phyloP scores from a whole-genome alignment of 2,888 invertebrate genomes.

The Diachrysia chrysitis region DNA sequence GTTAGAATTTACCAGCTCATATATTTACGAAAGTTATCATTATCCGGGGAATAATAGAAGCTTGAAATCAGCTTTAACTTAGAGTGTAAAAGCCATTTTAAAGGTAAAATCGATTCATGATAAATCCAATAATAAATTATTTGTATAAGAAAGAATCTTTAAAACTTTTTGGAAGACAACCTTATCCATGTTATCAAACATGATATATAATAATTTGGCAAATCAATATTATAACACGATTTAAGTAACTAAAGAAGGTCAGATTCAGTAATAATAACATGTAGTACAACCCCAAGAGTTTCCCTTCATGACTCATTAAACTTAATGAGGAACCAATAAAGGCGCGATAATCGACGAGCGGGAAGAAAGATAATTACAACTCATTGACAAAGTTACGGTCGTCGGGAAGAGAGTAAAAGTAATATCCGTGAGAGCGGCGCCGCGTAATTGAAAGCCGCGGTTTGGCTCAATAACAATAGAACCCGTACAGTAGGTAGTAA shows the following conservation, averaged over 20 bases:
- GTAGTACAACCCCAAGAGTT: background rate
- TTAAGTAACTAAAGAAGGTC: background rate
- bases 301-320: conserved; percentile 1
- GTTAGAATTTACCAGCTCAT: background rate
- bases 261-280: background rate
- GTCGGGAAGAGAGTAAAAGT: conserved; percentile 65
- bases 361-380: conserved; percentile 69
- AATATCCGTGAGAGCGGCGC: conserved; percentile 66
- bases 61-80: background rate
- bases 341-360: conserved; percentile 51
- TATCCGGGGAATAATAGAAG: background rate
- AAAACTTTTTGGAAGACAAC: no score
- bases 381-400: conserved; percentile 69
- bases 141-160: no score
- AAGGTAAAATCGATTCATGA: background rate
- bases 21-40: background rate
- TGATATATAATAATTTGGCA: background rate
- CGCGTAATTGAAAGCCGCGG: conserved; percentile 80
- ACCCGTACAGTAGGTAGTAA: conserved; percentile 54
- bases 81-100: background rate
- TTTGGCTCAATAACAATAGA: conserved; percentile 77
- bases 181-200: no score
- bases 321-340: conserved; percentile 40
- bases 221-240: background rate
- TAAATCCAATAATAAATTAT: no score